phyloP scores from a whole-genome alignment of 2,888 invertebrate species.

The Colletes collaris region DNA sequence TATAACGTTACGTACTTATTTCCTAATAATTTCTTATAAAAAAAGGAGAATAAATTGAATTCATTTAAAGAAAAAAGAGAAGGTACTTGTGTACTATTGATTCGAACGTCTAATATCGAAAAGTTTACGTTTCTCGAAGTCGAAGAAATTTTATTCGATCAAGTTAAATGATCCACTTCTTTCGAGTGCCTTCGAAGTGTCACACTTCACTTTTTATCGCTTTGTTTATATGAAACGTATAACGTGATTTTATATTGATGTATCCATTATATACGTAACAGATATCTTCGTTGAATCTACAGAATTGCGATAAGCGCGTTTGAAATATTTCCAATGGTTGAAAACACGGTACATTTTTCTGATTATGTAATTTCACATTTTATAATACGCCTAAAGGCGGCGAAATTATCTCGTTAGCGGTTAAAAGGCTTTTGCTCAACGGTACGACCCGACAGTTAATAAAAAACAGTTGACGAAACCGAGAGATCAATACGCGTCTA shows the following conservation, averaged over 20 bases:
- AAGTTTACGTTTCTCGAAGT: background rate
- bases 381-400: background rate
- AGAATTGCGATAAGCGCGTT: slow-evolving; percentile 47
- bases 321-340: slow-evolving; percentile 41
- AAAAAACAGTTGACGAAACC: slow-evolving; percentile 1
- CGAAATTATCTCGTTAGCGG: too few species aligned
- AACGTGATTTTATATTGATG: slow-evolving; percentile 11
- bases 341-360: slow-evolving; percentile 15
- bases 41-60: too few species aligned
- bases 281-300: slow-evolving; percentile 40
- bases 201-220: slow-evolving; percentile 51
- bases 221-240: slow-evolving; percentile 41
- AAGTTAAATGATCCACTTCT: slow-evolving; percentile 21
- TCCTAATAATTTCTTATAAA: too few species aligned
- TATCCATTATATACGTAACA: slow-evolving; percentile 22
- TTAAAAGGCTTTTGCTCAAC: background rate
- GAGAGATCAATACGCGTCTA: background rate
- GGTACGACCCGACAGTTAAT: background rate
- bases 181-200: slow-evolving; percentile 3
- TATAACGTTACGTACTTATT: too few species aligned
- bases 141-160: background rate
- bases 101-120: too few species aligned
- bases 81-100: too few species aligned
- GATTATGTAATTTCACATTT: slow-evolving; percentile 47
- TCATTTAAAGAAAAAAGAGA: too few species aligned